Evolutionary conservation across 2,888 invertebrate genomes (phyloP), one percentile per base, ranked within the genome.

Genomic region (Emmelina monodactyla): DNA sequence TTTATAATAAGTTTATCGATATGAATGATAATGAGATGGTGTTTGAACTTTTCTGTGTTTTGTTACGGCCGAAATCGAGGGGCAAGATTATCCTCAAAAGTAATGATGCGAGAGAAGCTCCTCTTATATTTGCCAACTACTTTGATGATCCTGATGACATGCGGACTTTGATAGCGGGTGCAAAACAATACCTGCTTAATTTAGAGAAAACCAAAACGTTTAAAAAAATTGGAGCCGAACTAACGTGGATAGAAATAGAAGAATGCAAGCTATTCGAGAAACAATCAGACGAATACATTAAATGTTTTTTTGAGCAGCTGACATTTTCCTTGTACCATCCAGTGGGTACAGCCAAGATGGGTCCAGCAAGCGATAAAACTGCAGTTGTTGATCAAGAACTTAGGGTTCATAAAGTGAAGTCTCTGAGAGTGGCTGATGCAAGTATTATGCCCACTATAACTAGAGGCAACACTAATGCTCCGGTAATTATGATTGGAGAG

Each of bases 301-400:
- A 65, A 41, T 87, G 87, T 50, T 76, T 83, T 25, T 71, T 83
- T 4, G 65, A 71, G 11, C 68, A 83, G 40, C 70, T 83, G 58
- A 73, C 72, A 5, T 64, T 76, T 1, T 82, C 84, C 1, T 54
- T 83, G 16, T 89, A 87, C 59, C 89, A 91, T 55, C 85, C 87
- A 1, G 84, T 84, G 1, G 87, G 89, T 31, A 88, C 87, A 1
- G 83, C 83, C 32, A 86, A 85, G 60, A 90, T 90, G 88, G 89
- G 87, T 0, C 59, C 66, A 1, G 38, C 44, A 1, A 36, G 42
- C 0, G 82, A 84, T 49, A 47, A 53, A 0, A 46, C 47, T 0
- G 64, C 82, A 1, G 85, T 86, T 0, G 83, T 86, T 1, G 73
- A 82, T 47, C 43, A 64, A 1, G 49, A 73, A 10, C 59, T 84